A percentile compares a stretch with the other conserved stretches of the same genome.
Conservation (phyloP, 64 coral and sea anemone genomes). For the Montipora foliosa region DNA sequence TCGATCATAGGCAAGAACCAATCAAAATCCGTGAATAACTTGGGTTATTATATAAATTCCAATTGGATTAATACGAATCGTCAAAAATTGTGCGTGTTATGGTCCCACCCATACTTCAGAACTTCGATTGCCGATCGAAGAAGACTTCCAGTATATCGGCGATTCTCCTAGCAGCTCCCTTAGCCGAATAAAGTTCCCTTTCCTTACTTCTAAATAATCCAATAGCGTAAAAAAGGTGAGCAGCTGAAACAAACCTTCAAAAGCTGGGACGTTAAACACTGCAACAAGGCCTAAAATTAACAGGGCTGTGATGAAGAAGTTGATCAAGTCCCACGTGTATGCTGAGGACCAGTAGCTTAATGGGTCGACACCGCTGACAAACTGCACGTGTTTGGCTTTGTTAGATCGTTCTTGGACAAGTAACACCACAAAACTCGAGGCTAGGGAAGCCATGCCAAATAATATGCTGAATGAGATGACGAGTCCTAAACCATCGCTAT, state of each 20-base stretch:
- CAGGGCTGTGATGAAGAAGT: constrained; percentile 79
- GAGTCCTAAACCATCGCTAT: constrained; percentile 80
- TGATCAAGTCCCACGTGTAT: constrained; percentile 92
- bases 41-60: too few species aligned
- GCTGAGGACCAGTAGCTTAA: constrained; percentile 94
- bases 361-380: constrained; percentile 96
- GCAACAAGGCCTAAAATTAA: constrained; percentile 80
- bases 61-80: too few species aligned
- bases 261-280: constrained; percentile 90
- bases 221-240: too few species aligned
- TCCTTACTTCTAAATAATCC: too few species aligned
- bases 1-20: too few species aligned
- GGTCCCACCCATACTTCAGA: too few species aligned
- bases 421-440: constrained; percentile 97
- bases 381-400: constrained; percentile 98
- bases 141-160: too few species aligned
- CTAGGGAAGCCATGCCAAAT: constrained; percentile 93
- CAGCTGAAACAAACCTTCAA: not conserved
- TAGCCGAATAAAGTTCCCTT: too few species aligned
- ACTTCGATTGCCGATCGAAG: too few species aligned
- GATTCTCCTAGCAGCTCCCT: too few species aligned
- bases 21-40: too few species aligned
- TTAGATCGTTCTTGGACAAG: constrained; percentile 92
- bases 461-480: constrained; percentile 80
- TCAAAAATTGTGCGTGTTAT: too few species aligned